Evolutionary conservation across 2,888 invertebrate genomes (phyloP), one percentile per base, ranked within the genome.

Genomic region (Zaprionus lineosus): DNA sequence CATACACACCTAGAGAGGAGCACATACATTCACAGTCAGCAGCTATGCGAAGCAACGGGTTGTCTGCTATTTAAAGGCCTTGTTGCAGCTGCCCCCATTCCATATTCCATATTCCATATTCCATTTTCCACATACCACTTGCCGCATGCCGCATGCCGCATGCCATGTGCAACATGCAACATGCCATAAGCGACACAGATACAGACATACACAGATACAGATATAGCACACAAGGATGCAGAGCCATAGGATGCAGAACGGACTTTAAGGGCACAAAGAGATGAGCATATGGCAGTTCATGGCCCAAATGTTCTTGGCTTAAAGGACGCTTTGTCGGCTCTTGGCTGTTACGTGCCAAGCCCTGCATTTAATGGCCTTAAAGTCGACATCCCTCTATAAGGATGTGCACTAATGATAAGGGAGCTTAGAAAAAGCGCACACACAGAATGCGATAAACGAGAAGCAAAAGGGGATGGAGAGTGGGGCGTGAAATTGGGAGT

Each of bases 1-100:
- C n/a, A n/a, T n/a, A n/a, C n/a, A n/a, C n/a, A n/a, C n/a, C n/a
- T n/a, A n/a, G n/a, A n/a, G n/a, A n/a, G n/a, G n/a, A n/a, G n/a
- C n/a, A n/a, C n/a, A n/a, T n/a, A n/a, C n/a, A n/a, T n/a, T n/a
- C n/a, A n/a, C n/a, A n/a, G n/a, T n/a, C n/a, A n/a, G n/a, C n/a
- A n/a, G n/a, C n/a, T 56, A 66, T 60, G 53, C 56, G 57, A 66
- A 82, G 39, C 76, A 72, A 76, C 81, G 61, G 76, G 76, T 48
- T 61, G 65, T 59, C 56, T 47, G 47, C 62, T 79, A 60, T 79
- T 76, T 83, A 75, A 83, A 76, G 76, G 53, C 61, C 48, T 56
- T 52, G 47, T 34, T 64, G 74, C 56, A 59, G 61, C 57, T 77
- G 75, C 56, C 82, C 71, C 60, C 55, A 58, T 60, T 77, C 12